These are phyloP conservation scores for Junonia oenone DNA, from an alignment of 2,888 invertebrate species.

Conservation along the genomic window DNA sequence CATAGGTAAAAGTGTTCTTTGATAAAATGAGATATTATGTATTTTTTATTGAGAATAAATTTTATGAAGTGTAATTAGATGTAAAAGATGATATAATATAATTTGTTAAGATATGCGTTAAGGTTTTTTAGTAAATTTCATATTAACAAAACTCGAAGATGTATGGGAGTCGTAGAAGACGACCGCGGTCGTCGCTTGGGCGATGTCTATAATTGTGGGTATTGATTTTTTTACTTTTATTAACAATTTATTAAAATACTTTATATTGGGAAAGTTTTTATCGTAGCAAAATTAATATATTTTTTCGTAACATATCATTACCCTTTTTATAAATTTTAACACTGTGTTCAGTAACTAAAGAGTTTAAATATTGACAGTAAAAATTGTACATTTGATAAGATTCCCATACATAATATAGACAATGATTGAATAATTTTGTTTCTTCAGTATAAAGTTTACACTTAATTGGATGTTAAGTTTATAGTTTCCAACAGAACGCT, in stretches of 20 bases:
- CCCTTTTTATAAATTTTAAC: neutral
- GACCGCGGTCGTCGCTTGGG: neutral
- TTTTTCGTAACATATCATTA: slow-evolving; percentile 27
- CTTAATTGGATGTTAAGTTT: slow-evolving; percentile 26
- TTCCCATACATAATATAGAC: slow-evolving; percentile 33
- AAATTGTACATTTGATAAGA: slow-evolving; percentile 10
- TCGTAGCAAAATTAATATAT: slow-evolving; percentile 25
- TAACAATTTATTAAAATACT: slow-evolving; percentile 16
- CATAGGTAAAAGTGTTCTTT: slow-evolving; percentile 69
- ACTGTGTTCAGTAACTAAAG: slow-evolving; percentile 13
- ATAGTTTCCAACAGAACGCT: slow-evolving; percentile 19
- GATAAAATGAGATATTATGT: slow-evolving; percentile 73
- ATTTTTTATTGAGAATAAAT: slow-evolving; percentile 69
- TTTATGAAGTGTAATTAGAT: slow-evolving; percentile 74
- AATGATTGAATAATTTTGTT: slow-evolving; percentile 28
- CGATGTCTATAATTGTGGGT: slow-evolving; percentile 5
- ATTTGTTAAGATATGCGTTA: slow-evolving; percentile 72
- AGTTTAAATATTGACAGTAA: neutral
- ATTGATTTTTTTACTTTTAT: slow-evolving; percentile 12
- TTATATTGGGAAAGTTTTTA: slow-evolving; percentile 24
- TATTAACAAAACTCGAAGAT: slow-evolving; percentile 31
- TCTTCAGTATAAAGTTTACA: slow-evolving; percentile 28
- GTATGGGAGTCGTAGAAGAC: slow-evolving; percentile 24
- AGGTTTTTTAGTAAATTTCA: slow-evolving; percentile 49
- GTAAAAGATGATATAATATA: slow-evolving; percentile 74